Evolutionary conservation across 2,888 invertebrate species (phyloP), one percentile per base, ranked within the genome.

Genomic region (Galeruca laticollis): DNA sequence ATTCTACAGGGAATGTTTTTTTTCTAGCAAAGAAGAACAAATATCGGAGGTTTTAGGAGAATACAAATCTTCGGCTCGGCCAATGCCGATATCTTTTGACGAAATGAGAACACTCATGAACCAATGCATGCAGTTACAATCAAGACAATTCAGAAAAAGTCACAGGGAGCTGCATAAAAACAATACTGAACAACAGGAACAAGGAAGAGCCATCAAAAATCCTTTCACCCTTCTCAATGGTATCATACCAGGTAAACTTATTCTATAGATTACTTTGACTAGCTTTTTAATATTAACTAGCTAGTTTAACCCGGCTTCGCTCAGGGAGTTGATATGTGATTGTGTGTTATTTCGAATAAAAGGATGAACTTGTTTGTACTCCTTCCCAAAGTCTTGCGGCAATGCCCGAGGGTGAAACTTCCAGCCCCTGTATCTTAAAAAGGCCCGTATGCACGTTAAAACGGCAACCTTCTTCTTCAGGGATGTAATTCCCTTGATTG

Each of bases 101-200:
- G 92, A 94, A 84, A 95, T 95, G 93, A 87, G 92, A 70, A 90
- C 89, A 76, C 88, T 95, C 51, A 94, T 95, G 93, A 84, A 87
- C n/a, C 92, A 93, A 81, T 95, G 95, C 79, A 92, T 93, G 79
- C 88, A 90, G 83, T 87, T 94, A 73, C 90, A 90, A 68, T 77
- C 76, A 21, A 64, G 69, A 40, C 40, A 60, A n/a, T 33, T 49
- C 15, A 37, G 43, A 20, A 75, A 86, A n/a, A 85, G 86, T 76
- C 86, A 85, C 0, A 86, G 88, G 2, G 72, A 77, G 31, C 43
- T 56, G 60, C 65, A 71, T 67, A 57, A 65, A 21, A 73, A 72
- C 10, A 54, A 37, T 35, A 70, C 47, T 54, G 35, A 71, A 20
- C 31, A 40, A 47, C 56, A 63, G 35, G 69, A 74, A 69, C 80